These are phyloP conservation scores for Lordiphosa mommai DNA, from an alignment of 1,140 invertebrate species.

Conservation along the genomic window DNA sequence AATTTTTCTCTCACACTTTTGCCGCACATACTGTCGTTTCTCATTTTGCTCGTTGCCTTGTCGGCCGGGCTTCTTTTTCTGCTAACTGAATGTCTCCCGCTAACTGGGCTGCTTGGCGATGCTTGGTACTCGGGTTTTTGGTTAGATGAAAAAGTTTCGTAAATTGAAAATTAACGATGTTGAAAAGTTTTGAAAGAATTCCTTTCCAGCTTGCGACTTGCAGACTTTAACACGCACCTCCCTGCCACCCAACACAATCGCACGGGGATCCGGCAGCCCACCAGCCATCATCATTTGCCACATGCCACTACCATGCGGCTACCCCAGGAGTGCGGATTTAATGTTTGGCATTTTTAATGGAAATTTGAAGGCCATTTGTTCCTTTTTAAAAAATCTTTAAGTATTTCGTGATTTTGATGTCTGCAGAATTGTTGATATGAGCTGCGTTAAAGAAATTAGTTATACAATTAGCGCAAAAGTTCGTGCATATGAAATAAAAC, in stretches of 20 bases:
- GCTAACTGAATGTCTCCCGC: conserved; percentile 24
- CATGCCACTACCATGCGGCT: conserved; percentile 14
- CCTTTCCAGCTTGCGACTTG: conserved; percentile 44
- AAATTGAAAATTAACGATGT: conserved; percentile 74
- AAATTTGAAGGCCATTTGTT: conserved; percentile 15
- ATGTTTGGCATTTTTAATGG: conserved; percentile 52
- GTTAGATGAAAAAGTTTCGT: conserved; percentile 65
- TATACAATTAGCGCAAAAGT: too few species aligned
- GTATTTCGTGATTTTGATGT: too few species aligned
- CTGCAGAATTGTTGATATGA: too few species aligned
- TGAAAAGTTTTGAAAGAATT: conserved; percentile 67
- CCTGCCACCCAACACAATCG: conserved; percentile 8
- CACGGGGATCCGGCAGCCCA: background rate
- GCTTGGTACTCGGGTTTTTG: conserved; percentile 44
- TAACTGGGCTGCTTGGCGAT: conserved; percentile 40
- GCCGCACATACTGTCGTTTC: conserved; percentile 43
- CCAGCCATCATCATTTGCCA: conserved; percentile 26
- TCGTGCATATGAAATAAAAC: too few species aligned
- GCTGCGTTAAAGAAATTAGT: too few species aligned
- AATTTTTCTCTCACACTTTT: conserved; percentile 20
- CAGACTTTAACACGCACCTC: conserved; percentile 37
- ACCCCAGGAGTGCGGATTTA: conserved; percentile 31
- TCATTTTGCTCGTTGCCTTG: conserved; percentile 40
- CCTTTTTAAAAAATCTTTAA: conserved; percentile 3
- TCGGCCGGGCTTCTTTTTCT: background rate